Evolutionary conservation across 2,797 vertebrate species (phyloP), one percentile per base, ranked within the genome.

Genomic region (Lophius americanus): DNA sequence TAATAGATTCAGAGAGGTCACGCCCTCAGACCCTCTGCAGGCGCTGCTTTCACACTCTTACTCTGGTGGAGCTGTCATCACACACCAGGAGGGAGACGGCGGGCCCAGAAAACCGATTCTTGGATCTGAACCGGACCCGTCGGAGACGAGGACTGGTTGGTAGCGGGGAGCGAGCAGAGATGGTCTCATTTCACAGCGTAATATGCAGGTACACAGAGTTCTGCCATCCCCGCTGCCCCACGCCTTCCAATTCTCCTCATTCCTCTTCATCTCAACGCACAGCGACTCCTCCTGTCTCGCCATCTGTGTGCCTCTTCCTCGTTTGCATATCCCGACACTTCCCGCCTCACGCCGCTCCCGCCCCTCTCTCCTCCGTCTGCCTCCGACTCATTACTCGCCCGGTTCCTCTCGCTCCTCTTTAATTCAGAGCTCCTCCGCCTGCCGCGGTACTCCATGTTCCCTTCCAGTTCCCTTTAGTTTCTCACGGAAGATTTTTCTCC

Each of bases 1-100:
- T 89, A 87, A 91, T 87, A 77, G 86, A 86, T 85, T 82, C 59
- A 37, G 72, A 76, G 88, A 85, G 81, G 69, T 73, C 62, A 67
- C 48, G 71, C 57, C 58, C 35, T 53, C 62, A 71, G 59, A 43
- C 62, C 51, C 48, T 53, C 53, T 56, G 65, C 81, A 77, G 54
- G 74, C 51, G 66, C 65, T 51, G 39, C 61, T 68, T 66, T 79
- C 60, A 71, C 69, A 73, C 72, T 68, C 75, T 85, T 83, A 85
- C 87, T 85, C 82, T 86, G 81, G 81, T 64, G 5, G 81, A 60
- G 75, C 67, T 88, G 85, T 84, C 82, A 84, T 82, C 76, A 51
- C 75, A 75, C 68, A 54, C 60, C 67, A 67, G 53, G 65, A 49
- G 53, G 39, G 51, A 51, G 42, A 23, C 23, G 65, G 12, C 46